A percentile compares a stretch with the other conserved stretches of the same genome.
Evolutionary conservation across 2,797 vertebrate genomes (phyloP).

Genomic region (Cryptoblepharus egeriae): DNA sequence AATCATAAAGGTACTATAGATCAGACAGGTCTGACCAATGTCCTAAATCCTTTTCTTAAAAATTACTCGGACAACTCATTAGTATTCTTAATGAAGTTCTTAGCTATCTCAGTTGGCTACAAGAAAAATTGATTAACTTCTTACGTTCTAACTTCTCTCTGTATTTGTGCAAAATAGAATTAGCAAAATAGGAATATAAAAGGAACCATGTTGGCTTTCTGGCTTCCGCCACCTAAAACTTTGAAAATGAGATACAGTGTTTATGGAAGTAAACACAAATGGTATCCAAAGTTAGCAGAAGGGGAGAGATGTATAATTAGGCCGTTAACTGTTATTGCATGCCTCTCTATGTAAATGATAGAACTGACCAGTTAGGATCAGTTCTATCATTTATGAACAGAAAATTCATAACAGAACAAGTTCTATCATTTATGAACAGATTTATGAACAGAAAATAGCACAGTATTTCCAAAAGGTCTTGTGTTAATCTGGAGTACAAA

Average conservation of each 20-base stretch:
- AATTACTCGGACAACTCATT: too few species aligned
- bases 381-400: neutral
- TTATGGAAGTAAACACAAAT: neutral
- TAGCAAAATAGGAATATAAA: neutral
- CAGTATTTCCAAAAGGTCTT: neutral
- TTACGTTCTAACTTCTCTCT: neutral
- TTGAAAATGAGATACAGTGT: neutral
- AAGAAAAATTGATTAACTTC: neutral
- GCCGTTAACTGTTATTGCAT: neutral
- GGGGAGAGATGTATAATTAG: neutral
- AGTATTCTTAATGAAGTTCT: neutral
- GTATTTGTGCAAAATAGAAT: neutral
- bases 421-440: neutral
- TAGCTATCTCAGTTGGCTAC: neutral
- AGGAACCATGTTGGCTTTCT: neutral
- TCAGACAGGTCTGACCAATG: neutral
- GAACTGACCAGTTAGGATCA: neutral
- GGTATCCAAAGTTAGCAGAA: neutral
- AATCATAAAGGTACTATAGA: neutral
- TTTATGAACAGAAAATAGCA: too few species aligned
- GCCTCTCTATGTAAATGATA: neutral
- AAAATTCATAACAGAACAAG: slow-evolving; percentile 11
- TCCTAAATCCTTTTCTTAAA: neutral
- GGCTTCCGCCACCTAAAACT: neutral
- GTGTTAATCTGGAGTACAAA: neutral